Percentiles rank a stretch among this genome's conserved stretches.
phyloP scores from a whole-genome alignment of 2,888 invertebrate species.

The Leucozona laternaria region DNA sequence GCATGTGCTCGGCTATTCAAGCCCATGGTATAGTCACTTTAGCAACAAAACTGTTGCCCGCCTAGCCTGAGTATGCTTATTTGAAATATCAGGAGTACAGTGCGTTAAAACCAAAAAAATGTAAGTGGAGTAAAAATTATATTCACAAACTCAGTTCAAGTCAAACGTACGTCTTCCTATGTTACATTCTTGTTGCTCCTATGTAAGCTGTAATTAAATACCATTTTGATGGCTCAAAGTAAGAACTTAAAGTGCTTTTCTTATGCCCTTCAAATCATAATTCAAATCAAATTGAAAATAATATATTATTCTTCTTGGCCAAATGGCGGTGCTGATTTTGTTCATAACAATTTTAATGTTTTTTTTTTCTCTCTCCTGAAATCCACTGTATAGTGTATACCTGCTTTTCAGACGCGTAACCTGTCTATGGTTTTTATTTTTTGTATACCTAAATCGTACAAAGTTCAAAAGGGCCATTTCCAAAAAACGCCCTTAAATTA shows the following conservation, averaged over 20 bases:
- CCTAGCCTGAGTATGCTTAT: no score
- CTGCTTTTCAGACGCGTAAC: background rate
- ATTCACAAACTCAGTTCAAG: background rate
- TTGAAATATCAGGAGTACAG: no score
- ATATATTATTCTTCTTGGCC: background rate
- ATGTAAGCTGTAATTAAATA: background rate
- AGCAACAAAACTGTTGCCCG: no score
- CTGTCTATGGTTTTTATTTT: background rate
- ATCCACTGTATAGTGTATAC: no score
- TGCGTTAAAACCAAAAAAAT: no score
- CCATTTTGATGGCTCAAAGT: background rate
- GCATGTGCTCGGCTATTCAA: no score
- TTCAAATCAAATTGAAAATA: background rate
- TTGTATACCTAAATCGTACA: background rate
- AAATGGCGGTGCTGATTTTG: background rate
- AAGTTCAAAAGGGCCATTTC: background rate
- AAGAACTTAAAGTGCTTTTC: background rate
- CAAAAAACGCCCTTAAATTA: background rate
- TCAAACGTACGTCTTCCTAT: background rate
- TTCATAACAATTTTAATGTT: background rate
- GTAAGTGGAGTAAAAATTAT: no score
- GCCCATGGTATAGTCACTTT: no score
- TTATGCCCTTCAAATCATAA: background rate
- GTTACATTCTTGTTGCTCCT: background rate
- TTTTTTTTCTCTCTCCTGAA: background rate